Evolutionary conservation across 2,888 invertebrate species (phyloP), one percentile per base, ranked within the genome.

Genomic region (Pheosia tremula): DNA sequence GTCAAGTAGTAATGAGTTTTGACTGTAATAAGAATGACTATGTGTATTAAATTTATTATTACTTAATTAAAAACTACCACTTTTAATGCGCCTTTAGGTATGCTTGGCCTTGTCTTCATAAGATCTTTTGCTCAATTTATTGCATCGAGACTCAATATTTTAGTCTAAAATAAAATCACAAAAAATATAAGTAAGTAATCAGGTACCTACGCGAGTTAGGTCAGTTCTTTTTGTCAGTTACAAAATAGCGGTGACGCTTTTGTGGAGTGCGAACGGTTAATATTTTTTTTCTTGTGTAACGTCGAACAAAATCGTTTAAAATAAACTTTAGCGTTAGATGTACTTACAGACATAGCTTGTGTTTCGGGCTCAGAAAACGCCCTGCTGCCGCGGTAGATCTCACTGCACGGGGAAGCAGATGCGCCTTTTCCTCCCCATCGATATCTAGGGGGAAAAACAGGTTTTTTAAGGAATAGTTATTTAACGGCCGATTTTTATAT

Each of bases 351-450:
- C 57, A 94, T 88, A 41, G 97, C 96, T 77, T 94, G 94, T 0
- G 97, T 96, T 90, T 98, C 98, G 0, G 97, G 97, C 86, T 98
- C 98, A 0, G 98, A 98, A 83, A 98, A 98, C 0, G 97, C 95
- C 57, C 94, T 92, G n/a, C 94, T 87, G 37, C 98, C 98, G 4
- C 97, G 95, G 84, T 96, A 98, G 3, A 96, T 97, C 74, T 98
- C 97, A 39, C 96, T 95, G 85, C 98, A 98, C 0, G 97, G 97
- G 81, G 97, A 95, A 60, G 93, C 95, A 36, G 98, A 97, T 5
- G 97, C 96, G 0, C 98, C 98, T 80, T 96, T 95, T 43, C 97
- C 97, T 57, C 97, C 98, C 98, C 98, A 98, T 62, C 96, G 95
- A 81, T 97, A 97, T 64, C 95, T 95, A 56, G 9, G 45, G 24